Evolutionary conservation across 2,888 invertebrate genomes (phyloP).

Genomic region (Strigamia transsilvanica): DNA sequence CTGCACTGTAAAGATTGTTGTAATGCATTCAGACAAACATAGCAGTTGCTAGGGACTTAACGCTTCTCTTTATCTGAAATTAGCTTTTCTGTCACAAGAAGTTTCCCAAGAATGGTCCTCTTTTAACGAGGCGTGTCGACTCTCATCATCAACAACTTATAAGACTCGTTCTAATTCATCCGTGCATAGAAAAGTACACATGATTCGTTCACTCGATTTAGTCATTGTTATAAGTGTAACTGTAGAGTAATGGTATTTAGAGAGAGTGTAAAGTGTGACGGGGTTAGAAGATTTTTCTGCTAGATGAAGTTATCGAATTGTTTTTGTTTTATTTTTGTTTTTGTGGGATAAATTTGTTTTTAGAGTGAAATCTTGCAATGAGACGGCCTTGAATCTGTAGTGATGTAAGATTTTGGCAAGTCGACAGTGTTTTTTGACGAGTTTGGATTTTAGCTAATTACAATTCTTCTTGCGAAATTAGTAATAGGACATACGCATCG

Average conservation of each 20-base stretch:
- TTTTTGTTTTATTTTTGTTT: neutral
- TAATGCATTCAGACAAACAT: slow-evolving; percentile 33
- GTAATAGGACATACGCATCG: slow-evolving; percentile 36
- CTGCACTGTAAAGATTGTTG: slow-evolving; percentile 5
- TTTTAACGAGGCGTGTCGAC: slow-evolving; percentile 33
- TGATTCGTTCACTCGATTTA: slow-evolving; percentile 27
- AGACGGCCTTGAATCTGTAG: neutral
- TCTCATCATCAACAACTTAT: slow-evolving; percentile 26
- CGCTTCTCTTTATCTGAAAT: slow-evolving; percentile 43
- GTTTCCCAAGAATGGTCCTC: slow-evolving; percentile 17
- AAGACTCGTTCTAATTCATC: slow-evolving; percentile 32
- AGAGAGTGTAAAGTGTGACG: neutral
- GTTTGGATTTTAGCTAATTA: slow-evolving; percentile 27
- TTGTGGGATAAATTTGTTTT: neutral
- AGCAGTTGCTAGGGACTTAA: slow-evolving; percentile 31
- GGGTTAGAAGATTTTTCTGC: neutral
- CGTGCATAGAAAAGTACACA: slow-evolving; percentile 29
- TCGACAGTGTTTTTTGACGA: neutral
- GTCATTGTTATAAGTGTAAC: neutral
- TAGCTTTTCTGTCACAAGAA: slow-evolving; percentile 38
- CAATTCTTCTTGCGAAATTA: slow-evolving; percentile 31
- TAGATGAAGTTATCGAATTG: neutral
- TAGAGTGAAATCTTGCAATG: neutral
- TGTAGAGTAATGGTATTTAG: neutral
- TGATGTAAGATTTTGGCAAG: slow-evolving; percentile 1